A percentile compares a stretch with the other conserved stretches of the same genome.
Evolutionary conservation across 2,113 vertebrate genomes (phyloP).

Genomic region (Canis aureus): DNA sequence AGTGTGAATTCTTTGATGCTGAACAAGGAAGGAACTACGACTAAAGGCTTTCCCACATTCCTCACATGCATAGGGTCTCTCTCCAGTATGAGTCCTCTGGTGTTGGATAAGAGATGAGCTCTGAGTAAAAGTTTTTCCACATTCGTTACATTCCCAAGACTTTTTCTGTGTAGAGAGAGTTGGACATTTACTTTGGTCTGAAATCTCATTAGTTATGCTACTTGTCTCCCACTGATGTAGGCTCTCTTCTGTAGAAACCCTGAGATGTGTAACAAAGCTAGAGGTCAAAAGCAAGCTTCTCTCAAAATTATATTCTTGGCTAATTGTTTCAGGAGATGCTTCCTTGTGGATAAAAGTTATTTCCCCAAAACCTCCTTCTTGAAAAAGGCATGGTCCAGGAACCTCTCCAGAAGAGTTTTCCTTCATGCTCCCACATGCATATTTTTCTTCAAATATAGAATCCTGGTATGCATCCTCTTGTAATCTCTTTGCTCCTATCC

Average conservation of each 20-base stretch:
- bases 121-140: constrained; percentile 74
- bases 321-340: constrained; percentile 35
- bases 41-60: constrained; percentile 72
- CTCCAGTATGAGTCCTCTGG: constrained; percentile 75
- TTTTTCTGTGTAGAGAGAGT: constrained; percentile 42
- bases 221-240: constrained; percentile 53
- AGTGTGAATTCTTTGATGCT: constrained; percentile 69
- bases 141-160: constrained; percentile 59
- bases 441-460: constrained; percentile 31
- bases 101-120: constrained; percentile 70
- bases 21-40: constrained; percentile 61
- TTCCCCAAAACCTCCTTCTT: constrained; percentile 43
- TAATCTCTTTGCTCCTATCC: background rate
- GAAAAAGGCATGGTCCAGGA: background rate
- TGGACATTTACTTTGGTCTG: background rate
- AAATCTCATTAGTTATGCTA: background rate
- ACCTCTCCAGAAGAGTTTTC: background rate
- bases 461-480: background rate
- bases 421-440: background rate
- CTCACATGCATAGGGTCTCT: constrained; percentile 63
- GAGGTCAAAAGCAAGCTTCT: constrained; percentile 78
- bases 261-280: constrained; percentile 69
- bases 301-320: constrained; percentile 64
- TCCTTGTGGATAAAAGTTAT: constrained; percentile 57
- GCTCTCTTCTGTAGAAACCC: constrained; percentile 75